These are phyloP conservation scores for Chironomus striatipennis DNA, from an alignment of 1,140 invertebrate species.

Conservation along the genomic window DNA sequence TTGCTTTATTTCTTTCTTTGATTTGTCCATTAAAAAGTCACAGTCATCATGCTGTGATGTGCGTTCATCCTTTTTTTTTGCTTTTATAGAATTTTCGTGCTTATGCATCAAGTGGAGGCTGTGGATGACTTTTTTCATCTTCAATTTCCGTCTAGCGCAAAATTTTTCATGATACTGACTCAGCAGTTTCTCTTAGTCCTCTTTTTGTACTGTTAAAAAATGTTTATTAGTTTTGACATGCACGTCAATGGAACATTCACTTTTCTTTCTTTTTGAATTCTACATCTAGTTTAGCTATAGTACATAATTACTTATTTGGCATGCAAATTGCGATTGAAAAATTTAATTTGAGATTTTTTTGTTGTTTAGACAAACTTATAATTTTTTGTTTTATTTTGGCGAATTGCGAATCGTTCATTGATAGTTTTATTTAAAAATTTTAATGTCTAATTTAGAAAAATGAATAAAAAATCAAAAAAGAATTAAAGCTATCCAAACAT, in stretches of 20 bases:
- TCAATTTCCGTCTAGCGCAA: too few relatives aligned
- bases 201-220: background rate
- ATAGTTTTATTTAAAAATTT: background rate
- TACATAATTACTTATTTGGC: too few relatives aligned
- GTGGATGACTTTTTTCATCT: too few relatives aligned
- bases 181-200: background rate
- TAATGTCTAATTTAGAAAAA: background rate
- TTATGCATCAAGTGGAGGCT: slow-evolving; percentile 2
- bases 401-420: too few relatives aligned
- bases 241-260: background rate
- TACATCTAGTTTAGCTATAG: too few relatives aligned
- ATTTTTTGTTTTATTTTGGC: too few relatives aligned
- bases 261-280: background rate
- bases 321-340: too few relatives aligned
- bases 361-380: too few relatives aligned
- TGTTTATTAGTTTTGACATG: slow-evolving; percentile 21
- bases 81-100: too few relatives aligned
- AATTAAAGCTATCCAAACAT: too few relatives aligned
- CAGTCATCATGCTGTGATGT: slow-evolving; percentile 1
- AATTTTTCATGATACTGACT: background rate
- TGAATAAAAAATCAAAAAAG: too few relatives aligned
- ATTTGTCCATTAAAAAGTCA: background rate
- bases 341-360: too few relatives aligned
- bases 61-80: background rate
- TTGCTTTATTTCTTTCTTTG: background rate